Evolutionary conservation across 37 sponge, comb jelly and placozoan genomes (phyloP).

Genomic region (Lycopodina hypogea): DNA sequence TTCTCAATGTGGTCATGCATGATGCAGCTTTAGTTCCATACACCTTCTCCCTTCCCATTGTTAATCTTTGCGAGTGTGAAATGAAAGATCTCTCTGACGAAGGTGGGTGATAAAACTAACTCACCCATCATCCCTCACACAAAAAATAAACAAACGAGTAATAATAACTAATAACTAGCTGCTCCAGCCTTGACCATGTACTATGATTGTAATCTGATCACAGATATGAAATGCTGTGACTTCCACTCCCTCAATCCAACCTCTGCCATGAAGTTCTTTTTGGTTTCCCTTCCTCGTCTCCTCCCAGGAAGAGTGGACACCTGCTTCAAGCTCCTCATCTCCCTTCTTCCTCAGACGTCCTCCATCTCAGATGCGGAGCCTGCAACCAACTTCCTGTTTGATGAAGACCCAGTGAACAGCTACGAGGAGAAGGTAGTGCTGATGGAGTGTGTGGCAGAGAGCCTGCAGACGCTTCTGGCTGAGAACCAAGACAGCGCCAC

Average conservation of each 20-base stretch:
- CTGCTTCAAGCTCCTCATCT: constrained; percentile 16
- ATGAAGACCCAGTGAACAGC: constrained; percentile 61
- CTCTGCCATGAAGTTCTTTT: constrained; percentile 17
- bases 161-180: too few species aligned
- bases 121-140: too few species aligned
- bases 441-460: neutral
- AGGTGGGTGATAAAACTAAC: too few species aligned
- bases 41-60: too few species aligned
- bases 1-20: too few species aligned
- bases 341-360: neutral
- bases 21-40: too few species aligned
- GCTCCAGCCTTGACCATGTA: too few species aligned
- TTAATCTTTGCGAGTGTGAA: too few species aligned
- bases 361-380: neutral
- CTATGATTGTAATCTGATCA: too few species aligned
- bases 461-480: constrained; percentile 11
- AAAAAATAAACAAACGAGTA: too few species aligned
- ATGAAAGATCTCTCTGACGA: too few species aligned
- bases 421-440: constrained; percentile 49
- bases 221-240: neutral
- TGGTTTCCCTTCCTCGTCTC: neutral
- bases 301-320: neutral
- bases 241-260: neutral
- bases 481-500: neutral
- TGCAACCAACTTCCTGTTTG: constrained; percentile 43